Conservation (phyloP, 2,888 invertebrate species). For the Belgica antarctica region DNA sequence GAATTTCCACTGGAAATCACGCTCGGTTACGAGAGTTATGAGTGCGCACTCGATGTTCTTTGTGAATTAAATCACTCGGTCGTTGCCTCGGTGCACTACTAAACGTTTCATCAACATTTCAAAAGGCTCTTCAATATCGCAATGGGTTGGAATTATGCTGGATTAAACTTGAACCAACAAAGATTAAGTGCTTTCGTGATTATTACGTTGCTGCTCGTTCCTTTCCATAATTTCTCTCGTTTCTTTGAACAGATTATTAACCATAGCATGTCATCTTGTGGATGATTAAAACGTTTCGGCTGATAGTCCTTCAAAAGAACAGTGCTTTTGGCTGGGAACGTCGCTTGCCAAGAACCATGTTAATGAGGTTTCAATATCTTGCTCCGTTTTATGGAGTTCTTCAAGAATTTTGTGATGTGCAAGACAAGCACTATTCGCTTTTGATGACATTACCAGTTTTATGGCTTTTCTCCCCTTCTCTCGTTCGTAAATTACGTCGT, state of each 20-base stretch:
- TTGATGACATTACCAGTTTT: slow-evolving; percentile 26
- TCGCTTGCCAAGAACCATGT: neutral
- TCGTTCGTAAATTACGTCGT: too few relatives aligned
- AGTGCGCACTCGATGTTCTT: too few relatives aligned
- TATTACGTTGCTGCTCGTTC: slow-evolving; percentile 14
- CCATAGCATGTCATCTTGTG: too few relatives aligned
- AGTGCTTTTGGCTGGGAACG: neutral
- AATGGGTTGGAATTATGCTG: too few relatives aligned
- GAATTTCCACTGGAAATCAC: too few relatives aligned
- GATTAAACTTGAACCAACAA: slow-evolving; percentile 7
- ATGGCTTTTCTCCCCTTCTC: neutral
- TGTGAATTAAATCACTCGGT: too few relatives aligned
- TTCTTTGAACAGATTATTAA: neutral
- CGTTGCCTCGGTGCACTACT: too few relatives aligned
- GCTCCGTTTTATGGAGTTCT: neutral
- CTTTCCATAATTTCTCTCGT: neutral
- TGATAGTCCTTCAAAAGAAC: neutral
- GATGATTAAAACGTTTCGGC: neutral
- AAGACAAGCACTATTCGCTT: neutral
- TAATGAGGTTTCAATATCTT: slow-evolving; percentile 34
- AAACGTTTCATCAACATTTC: slow-evolving; percentile 10
- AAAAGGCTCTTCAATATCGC: too few relatives aligned
- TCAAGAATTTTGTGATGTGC: neutral
- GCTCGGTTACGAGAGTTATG: too few relatives aligned
- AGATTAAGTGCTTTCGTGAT: slow-evolving; percentile 34